Conservation (phyloP, 2,888 invertebrate species). For the Leptinotarsa peninsularis region DNA sequence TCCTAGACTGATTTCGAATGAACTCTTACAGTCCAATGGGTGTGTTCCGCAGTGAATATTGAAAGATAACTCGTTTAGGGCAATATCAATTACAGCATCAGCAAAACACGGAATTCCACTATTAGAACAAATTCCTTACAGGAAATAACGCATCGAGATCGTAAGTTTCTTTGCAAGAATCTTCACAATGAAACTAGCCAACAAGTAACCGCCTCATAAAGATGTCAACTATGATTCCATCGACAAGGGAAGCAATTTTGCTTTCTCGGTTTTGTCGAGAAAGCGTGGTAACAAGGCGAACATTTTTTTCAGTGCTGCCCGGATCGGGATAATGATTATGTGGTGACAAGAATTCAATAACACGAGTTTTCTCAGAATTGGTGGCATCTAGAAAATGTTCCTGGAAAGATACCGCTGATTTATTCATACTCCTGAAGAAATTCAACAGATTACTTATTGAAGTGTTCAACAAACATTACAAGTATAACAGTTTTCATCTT, state of each 20-base stretch:
- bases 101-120: conserved; percentile 40
- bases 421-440: no score
- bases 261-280: conserved; percentile 5
- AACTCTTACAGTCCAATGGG: conserved; percentile 30
- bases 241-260: conserved; percentile 13
- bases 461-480: no score
- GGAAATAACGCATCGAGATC: conserved; percentile 29
- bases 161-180: conserved; percentile 44
- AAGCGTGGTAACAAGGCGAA: conserved; percentile 1
- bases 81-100: conserved; percentile 39
- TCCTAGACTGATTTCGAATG: conserved; percentile 25
- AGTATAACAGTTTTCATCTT: no score
- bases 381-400: not conserved
- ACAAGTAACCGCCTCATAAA: conserved; percentile 43
- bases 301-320: not conserved
- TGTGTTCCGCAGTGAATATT: conserved; percentile 32
- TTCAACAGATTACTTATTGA: no score
- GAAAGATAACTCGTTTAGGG: conserved; percentile 37
- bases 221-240: conserved; percentile 47
- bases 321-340: no score
- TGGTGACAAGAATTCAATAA: no score
- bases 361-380: not conserved
- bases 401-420: no score
- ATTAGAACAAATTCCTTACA: conserved; percentile 37
- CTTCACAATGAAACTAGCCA: conserved; percentile 41